Evolutionary conservation across 92 coral and sea anemone genomes (phyloP), one percentile per base, ranked within the genome.

Genomic region (Galaxea fascicularis): DNA sequence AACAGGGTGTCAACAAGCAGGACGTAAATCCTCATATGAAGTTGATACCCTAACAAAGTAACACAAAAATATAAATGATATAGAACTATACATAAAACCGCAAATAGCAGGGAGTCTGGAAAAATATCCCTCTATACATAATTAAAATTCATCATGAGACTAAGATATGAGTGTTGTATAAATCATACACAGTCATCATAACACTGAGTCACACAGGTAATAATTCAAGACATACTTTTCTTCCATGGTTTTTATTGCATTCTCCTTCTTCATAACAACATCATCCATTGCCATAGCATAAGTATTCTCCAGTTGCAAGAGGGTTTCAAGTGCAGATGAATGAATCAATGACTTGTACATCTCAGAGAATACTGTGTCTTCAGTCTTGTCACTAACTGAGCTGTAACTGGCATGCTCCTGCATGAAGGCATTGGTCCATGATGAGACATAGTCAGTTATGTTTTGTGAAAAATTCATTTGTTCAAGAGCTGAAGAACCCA

Each of bases 261-360:
- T 73, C 71, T 92, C 97, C 71, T 94, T 91, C 71, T 91, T 94
- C 17, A 85, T 83, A 73, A 93, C 75, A 77, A 92, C 59, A 85
- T 92, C 99, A 79, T 97, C 96, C 65, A 97, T 88, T 17, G 98
- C 98, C 82, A 97, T 73, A 28, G 99, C 99, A 87, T 97, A 97
- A 41, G 98, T 91, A 64, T 91, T 97, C 66, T 97, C 99, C 71
- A 97, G 82, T 75, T 97, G 99, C 29, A 97, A 69, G 3, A 97
- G 87, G 31, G 99, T 97, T 79, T 97, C 99, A 65, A 97, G 88
- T 17, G 99, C 98, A 49, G 99, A 84, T 26, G 99, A 95, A 72
- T 94, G 98, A 39, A 95, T 95, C 80, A 97, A 71, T 10, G 97
- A 91, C 72, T 97, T 96, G 76, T 97, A 97, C 92, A 94, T 97